Evolutionary conservation across 2,797 vertebrate species (phyloP).

Genomic region (Esox lucius): DNA sequence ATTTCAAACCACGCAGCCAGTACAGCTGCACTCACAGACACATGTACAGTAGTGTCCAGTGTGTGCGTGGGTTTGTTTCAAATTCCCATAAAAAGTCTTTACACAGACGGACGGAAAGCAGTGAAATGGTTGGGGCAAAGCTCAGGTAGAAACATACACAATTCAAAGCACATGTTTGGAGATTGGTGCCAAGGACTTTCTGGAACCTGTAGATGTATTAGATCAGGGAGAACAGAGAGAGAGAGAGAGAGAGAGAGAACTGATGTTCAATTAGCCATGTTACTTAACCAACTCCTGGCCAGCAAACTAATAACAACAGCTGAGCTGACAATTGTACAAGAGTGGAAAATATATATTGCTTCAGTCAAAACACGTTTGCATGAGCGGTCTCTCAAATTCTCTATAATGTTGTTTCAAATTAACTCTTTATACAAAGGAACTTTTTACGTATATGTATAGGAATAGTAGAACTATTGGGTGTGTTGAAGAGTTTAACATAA

Average conservation of each 20-base stretch:
- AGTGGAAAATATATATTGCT: not conserved
- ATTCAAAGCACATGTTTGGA: not conserved
- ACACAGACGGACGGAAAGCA: slow-evolving; percentile 30
- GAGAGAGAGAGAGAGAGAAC: not conserved
- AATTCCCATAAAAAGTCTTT: not conserved
- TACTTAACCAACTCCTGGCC: not conserved
- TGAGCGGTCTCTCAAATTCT: no score
- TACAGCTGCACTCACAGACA: slow-evolving; percentile 2
- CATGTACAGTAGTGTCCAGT: slow-evolving; percentile 1
- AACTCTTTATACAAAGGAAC: no score
- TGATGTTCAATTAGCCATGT: not conserved
- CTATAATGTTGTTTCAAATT: no score
- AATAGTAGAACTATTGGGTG: no score
- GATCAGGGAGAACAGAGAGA: not conserved
- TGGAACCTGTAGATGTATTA: not conserved
- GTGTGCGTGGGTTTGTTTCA: slow-evolving; percentile 4
- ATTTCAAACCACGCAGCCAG: no score
- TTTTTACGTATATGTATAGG: no score
- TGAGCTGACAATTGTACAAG: not conserved
- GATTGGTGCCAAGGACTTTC: not conserved
- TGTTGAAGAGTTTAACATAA: no score
- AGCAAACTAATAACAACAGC: not conserved
- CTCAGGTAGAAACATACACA: not conserved
- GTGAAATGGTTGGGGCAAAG: slow-evolving; percentile 5
- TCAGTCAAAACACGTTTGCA: not conserved